A percentile compares a stretch with the other conserved stretches of the same genome.
phyloP scores from a whole-genome alignment of 2,888 invertebrate species.

The Spodoptera picta region DNA sequence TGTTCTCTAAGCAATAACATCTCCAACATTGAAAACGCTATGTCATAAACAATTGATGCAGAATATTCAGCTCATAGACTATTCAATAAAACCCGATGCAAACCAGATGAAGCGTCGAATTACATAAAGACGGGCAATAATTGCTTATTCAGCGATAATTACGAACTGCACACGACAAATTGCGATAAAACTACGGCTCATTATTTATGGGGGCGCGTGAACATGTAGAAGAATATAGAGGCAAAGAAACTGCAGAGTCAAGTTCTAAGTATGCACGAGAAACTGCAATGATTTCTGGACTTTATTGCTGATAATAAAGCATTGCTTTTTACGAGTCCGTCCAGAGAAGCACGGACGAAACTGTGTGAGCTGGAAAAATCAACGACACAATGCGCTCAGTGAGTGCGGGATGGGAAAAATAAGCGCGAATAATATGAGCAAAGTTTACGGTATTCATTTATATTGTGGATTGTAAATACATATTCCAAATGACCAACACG shows the following conservation, averaged over 20 bases:
- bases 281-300: constrained; percentile 23
- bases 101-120: constrained; percentile 36
- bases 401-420: constrained; percentile 34
- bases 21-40: too few relatives aligned
- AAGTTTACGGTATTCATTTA: constrained; percentile 32
- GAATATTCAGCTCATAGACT: constrained; percentile 14
- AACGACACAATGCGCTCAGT: constrained; percentile 34
- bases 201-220: not conserved
- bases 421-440: constrained; percentile 40
- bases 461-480: constrained; percentile 36
- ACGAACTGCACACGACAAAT: constrained; percentile 3
- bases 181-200: not conserved
- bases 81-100: constrained; percentile 23
- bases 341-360: constrained; percentile 30
- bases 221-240: not conserved
- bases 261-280: constrained; percentile 11
- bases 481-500: constrained; percentile 31
- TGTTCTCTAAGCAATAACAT: too few relatives aligned
- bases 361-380: constrained; percentile 20
- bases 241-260: constrained; percentile 1
- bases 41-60: constrained; percentile 17
- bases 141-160: constrained; percentile 7
- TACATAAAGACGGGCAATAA: constrained; percentile 23
- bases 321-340: constrained; percentile 36
- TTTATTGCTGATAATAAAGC: constrained; percentile 26